phyloP scores from a whole-genome alignment of 64 coral and sea anemone genomes.

The Anthopleura sola region DNA sequence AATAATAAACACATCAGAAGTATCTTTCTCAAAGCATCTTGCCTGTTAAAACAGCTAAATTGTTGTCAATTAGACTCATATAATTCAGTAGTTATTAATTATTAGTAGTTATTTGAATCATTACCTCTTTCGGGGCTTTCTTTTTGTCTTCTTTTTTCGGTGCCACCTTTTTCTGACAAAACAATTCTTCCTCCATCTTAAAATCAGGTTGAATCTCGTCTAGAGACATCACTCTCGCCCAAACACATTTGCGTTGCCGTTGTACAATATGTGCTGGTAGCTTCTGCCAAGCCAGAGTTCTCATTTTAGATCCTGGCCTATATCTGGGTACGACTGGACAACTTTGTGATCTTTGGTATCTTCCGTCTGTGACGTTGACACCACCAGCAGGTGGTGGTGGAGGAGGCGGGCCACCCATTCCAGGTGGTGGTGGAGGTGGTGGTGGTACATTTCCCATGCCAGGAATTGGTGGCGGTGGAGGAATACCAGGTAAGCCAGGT shows the following conservation, averaged over 20 bases:
- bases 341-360: slow-evolving; percentile 27
- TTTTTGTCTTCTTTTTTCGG: slow-evolving; percentile 72
- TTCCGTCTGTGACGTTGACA: slow-evolving; percentile 28
- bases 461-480: slow-evolving; percentile 65
- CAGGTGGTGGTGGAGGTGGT: slow-evolving; percentile 67
- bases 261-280: slow-evolving; percentile 83
- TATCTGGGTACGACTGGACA: slow-evolving; percentile 57
- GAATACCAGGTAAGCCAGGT: slow-evolving; percentile 64
- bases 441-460: slow-evolving; percentile 65
- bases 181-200: slow-evolving; percentile 81
- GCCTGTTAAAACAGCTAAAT: too few relatives aligned
- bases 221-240: slow-evolving; percentile 62
- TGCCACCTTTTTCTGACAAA: slow-evolving; percentile 86
- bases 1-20: background rate
- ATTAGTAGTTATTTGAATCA: background rate
- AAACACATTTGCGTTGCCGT: slow-evolving; percentile 72
- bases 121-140: slow-evolving; percentile 80
- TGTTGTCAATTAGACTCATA: too few relatives aligned
- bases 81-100: too few relatives aligned
- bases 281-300: slow-evolving; percentile 91
- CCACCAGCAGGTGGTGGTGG: slow-evolving; percentile 51
- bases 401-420: slow-evolving; percentile 45
- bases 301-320: slow-evolving; percentile 83
- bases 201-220: slow-evolving; percentile 77
- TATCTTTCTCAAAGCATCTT: too few relatives aligned